Evolutionary conservation across 2,797 vertebrate genomes (phyloP), one percentile per base, ranked within the genome.

Genomic region (Balearica regulorum): DNA sequence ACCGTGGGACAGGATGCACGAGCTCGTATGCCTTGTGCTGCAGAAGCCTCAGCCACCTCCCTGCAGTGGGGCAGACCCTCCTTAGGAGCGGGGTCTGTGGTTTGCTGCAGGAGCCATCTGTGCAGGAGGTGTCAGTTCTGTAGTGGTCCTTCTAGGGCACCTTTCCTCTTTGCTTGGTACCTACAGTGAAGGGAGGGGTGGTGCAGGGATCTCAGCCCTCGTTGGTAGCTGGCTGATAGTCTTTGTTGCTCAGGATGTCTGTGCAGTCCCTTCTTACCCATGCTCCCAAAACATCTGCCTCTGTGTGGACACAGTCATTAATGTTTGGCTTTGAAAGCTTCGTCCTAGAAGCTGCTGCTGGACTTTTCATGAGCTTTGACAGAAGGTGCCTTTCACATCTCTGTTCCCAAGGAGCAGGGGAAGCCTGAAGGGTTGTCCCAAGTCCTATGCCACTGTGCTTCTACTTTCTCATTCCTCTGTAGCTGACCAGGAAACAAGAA

Each of bases 381-480:
- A 68, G 18, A 20, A 49, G 37, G 1, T 70, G 28, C 9, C 65
- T 85, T 79, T 66, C 19, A 25, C 33, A 43, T 25, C 62, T 83
- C 39, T 71, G 11, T 15, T 53, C 24, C 57, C 31, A n/a, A 6
- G 12, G 17, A 72, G 13, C 1, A 48, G 15, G 11, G 5, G 35
- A 79, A 86, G 21, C 10, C 12, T 28, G 33, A 75, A 68, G 11
- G 9, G 2, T 53, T 77, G 5, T 75, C 18, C 39, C n/a, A 60
- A 41, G 39, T 60, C 41, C 35, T 41, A 0, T 0, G 0, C 16
- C 22, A n/a, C 25, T 29, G 16, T 2, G 0, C 4, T 64, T 3
- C 44, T 60, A 4, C 12, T 16, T 70, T 68, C 20, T 81, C 86
- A 4, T 69, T 87, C 16, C 69, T 83, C 37, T 71, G 17, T 24